These are phyloP conservation scores for Brachyhypopomus occidentalis DNA, from an alignment of 2,113 vertebrate species.

Conservation along the genomic window DNA sequence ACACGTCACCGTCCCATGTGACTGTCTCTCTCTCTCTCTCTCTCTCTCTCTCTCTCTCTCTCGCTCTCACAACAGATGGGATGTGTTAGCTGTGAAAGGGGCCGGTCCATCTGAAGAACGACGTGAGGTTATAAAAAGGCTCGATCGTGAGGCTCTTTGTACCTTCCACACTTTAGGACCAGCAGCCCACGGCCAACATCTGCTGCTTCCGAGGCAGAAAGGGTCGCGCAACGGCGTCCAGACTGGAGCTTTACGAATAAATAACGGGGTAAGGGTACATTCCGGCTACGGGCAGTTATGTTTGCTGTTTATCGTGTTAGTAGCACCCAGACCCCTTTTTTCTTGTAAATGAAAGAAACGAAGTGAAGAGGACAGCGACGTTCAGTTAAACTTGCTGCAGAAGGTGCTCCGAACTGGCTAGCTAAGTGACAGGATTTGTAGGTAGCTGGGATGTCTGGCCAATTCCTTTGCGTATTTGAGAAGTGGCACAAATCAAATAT, in stretches of 20 bases:
- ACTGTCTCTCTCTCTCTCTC: not conserved
- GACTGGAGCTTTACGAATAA: conserved; percentile 75
- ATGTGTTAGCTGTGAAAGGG: conserved; percentile 26
- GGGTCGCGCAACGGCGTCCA: conserved; percentile 71
- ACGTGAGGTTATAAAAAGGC: conserved; percentile 68
- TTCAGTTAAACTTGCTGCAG: no score
- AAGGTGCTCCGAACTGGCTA: no score
- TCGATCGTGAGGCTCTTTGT: not conserved
- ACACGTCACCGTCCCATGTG: conserved; percentile 32
- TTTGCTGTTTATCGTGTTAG: no score
- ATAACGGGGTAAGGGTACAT: conserved; percentile 70
- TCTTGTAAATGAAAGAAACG: no score
- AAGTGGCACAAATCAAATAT: not conserved
- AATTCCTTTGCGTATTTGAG: no score
- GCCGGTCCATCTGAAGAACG: not conserved
- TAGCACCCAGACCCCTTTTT: no score
- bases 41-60: not conserved
- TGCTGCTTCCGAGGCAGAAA: conserved; percentile 72
- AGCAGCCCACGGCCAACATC: conserved; percentile 58
- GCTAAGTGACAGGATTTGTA: no score
- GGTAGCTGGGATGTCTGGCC: no score
- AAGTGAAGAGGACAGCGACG: no score
- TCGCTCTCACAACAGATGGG: conserved; percentile 20
- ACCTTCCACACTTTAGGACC: conserved; percentile 66
- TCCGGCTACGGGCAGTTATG: not conserved